A percentile compares a stretch with the other conserved stretches of the same genome.
Evolutionary conservation across 2,888 invertebrate genomes (phyloP).

Genomic region (Caenorhabditis zanzibari): DNA sequence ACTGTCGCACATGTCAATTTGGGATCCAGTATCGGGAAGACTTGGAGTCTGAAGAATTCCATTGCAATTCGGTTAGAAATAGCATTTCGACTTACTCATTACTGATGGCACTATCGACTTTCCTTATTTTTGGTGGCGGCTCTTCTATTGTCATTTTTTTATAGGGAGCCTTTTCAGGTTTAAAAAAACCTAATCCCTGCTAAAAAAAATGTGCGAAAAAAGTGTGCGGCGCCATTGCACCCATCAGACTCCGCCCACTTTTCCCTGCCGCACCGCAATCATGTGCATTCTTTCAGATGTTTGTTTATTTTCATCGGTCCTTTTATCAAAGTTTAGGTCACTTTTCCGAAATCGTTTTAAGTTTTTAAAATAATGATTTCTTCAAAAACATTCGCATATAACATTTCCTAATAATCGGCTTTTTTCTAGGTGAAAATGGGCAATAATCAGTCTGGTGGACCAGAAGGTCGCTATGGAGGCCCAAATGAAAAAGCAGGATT

Average conservation of each 20-base stretch:
- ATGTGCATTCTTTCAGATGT: slow-evolving; percentile 56
- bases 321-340: slow-evolving; percentile 31
- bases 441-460: slow-evolving; percentile 65
- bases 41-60: slow-evolving; percentile 11
- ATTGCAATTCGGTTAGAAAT: background rate
- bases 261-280: slow-evolving; percentile 40
- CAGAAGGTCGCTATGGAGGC: slow-evolving; percentile 37
- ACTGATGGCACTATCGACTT: slow-evolving; percentile 1
- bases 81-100: background rate
- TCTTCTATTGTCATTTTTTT: slow-evolving; percentile 36
- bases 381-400: background rate
- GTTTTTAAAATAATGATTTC: background rate
- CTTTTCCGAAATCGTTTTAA: too few relatives aligned
- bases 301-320: slow-evolving; percentile 36
- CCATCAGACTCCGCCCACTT: slow-evolving; percentile 36
- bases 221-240: slow-evolving; percentile 38
- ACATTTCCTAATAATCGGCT: background rate
- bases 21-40: slow-evolving; percentile 33
- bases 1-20: slow-evolving; percentile 31
- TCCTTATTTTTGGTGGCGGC: slow-evolving; percentile 47
- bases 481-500: slow-evolving; percentile 41
- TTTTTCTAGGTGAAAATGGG: slow-evolving; percentile 50
- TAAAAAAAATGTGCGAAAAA: slow-evolving; percentile 7
- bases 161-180: background rate
- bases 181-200: background rate